Evolutionary conservation across 1,140 invertebrate species (phyloP), one percentile per base, ranked within the genome.

Genomic region (Panagrolaimus sp.): DNA sequence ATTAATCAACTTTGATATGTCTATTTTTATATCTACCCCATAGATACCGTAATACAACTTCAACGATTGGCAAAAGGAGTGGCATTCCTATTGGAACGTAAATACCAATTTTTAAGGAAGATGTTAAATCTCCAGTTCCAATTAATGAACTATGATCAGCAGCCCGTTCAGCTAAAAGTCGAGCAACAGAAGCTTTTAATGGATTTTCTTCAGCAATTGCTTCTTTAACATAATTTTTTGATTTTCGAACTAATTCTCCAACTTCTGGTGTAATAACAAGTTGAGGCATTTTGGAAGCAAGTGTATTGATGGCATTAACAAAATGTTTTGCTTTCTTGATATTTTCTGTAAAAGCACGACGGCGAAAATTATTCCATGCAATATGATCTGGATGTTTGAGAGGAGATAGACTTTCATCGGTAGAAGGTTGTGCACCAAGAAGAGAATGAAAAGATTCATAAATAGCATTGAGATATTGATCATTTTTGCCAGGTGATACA

Each of bases 101-200:
- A 20, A 57, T 27, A 11, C 51, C 51, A 11, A 57, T 25, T 8
- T 57, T 57, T 20, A 57, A 27, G 11, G 27, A 57, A 20, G 51
- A 20, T 27, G 51, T 57, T 27, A 57, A 57, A 13, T 57, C 51
- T 20, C 14, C 14, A 4, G 51, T 57, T 25, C 51, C 51, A 16
- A 76, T 61, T 20, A 76, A 38, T n/a, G 71, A 67, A 14, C 46
- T 38, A 46, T 76, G 75, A 1, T 72, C 65, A 46, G 51, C 70
- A 25, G 76, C 74, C 9, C 53, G 45, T 27, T 76, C 74, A 25
- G 74, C 76, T 13, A 76, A 63, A 20, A 70, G 9, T 31, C 74
- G 76, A 38, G 74, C 76, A 57, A 27, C n/a, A 27, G 51, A 20
- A 27, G 51, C 51, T 20, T 57, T 57, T 1, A 57, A 16, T 11